These are phyloP conservation scores for Ctenopoma multispine DNA, from an alignment of 2,797 vertebrate genomes.

Conservation along the genomic window DNA sequence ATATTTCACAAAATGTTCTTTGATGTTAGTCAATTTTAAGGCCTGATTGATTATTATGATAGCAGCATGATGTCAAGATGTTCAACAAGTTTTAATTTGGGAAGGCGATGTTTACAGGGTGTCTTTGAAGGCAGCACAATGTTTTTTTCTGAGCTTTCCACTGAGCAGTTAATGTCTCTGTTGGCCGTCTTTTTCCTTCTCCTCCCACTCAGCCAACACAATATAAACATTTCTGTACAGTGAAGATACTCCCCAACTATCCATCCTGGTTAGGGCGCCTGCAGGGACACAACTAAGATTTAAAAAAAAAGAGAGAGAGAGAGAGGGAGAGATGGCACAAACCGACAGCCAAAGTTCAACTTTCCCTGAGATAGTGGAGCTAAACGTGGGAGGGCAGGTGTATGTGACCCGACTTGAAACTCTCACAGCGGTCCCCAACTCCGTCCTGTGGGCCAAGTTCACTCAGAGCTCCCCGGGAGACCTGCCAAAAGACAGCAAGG, in stretches of 20 bases:
- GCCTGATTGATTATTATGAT: too few relatives aligned
- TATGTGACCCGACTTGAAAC: constrained; percentile 93
- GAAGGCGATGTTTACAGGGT: constrained; percentile 22
- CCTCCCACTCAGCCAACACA: constrained; percentile 67
- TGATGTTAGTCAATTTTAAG: too few relatives aligned
- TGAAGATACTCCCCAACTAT: constrained; percentile 19
- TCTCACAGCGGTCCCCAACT: constrained; percentile 87
- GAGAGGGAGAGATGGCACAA: constrained; percentile 78
- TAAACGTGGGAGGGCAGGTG: constrained; percentile 95
- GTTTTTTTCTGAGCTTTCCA: constrained; percentile 35
- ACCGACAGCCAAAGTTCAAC: constrained; percentile 63
- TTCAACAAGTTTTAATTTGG: neutral
- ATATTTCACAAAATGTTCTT: too few relatives aligned
- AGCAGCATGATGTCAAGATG: neutral
- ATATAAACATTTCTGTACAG: constrained; percentile 64
- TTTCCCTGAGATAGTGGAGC: constrained; percentile 91
- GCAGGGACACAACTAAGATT: neutral
- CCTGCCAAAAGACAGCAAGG: constrained; percentile 90
- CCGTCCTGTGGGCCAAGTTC: constrained; percentile 91
- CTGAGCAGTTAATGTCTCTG: constrained; percentile 68
- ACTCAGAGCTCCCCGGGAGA: constrained; percentile 76
- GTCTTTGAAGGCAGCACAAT: constrained; percentile 54
- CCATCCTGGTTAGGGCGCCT: constrained; percentile 3
- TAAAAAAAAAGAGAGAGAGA: neutral
- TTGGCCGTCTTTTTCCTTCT: constrained; percentile 54